Percentiles rank a stretch among this genome's conserved stretches.
Conservation (phyloP, 2,113 vertebrate genomes). For the Centrocercus urophasianus region DNA sequence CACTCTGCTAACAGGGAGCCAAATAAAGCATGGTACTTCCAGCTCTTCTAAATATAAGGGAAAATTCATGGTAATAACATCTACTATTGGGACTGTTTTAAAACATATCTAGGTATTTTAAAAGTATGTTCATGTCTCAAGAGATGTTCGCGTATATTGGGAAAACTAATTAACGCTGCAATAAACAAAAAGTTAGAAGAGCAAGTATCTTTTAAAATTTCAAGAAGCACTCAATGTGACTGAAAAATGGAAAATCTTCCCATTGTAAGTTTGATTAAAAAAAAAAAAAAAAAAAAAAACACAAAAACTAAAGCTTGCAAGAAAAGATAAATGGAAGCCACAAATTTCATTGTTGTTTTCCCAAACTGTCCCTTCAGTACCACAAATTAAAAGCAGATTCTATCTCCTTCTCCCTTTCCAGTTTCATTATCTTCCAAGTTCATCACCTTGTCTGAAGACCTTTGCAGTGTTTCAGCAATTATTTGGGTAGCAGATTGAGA, state of each 20-base stretch:
- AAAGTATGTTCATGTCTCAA: neutral
- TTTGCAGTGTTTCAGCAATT: neutral
- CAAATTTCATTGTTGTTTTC: neutral
- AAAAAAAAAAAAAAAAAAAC: neutral
- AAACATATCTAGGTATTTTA: neutral
- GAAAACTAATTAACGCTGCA: neutral
- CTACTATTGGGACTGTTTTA: neutral
- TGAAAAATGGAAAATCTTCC: neutral
- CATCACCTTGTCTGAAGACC: neutral
- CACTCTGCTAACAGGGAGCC: neutral
- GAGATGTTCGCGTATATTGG: neutral
- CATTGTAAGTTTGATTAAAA: neutral
- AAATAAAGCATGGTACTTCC: neutral
- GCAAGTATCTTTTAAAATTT: neutral
- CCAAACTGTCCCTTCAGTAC: neutral
- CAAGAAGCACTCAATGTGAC: neutral
- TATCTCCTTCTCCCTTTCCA: neutral
- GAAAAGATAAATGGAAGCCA: neutral
- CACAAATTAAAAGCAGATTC: conserved; percentile 14
- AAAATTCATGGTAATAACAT: neutral
- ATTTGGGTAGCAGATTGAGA: neutral
- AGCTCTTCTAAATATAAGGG: neutral
- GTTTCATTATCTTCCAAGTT: neutral
- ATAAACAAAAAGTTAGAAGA: neutral
- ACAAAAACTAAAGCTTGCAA: neutral